phyloP scores from a whole-genome alignment of 2,888 invertebrate genomes.

The Cistogaster globosa region DNA sequence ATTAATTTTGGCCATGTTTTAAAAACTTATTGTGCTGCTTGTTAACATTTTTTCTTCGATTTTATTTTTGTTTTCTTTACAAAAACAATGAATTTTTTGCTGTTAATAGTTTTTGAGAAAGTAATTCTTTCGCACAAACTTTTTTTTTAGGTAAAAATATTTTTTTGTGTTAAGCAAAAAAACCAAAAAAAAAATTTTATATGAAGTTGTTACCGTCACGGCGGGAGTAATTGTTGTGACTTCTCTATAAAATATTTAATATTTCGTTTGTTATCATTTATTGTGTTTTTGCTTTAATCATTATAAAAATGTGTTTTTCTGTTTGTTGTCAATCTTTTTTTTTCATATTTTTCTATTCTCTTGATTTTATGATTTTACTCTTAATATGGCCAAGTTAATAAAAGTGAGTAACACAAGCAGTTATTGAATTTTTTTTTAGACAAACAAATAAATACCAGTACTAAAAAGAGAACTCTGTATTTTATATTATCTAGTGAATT shows the following conservation, averaged over 20 bases:
- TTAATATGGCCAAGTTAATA: slow-evolving; percentile 50
- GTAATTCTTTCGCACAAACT: slow-evolving; percentile 21
- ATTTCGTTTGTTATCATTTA: slow-evolving; percentile 58
- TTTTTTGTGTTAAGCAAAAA: too few relatives aligned
- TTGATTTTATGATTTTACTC: slow-evolving; percentile 35
- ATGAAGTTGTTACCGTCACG: slow-evolving; percentile 55
- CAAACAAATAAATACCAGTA: too few relatives aligned
- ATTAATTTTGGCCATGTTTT: slow-evolving; percentile 63
- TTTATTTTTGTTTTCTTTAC: slow-evolving; percentile 18
- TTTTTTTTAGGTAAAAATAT: slow-evolving; percentile 2
- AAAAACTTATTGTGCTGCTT: slow-evolving; percentile 19
- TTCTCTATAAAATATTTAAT: slow-evolving; percentile 63
- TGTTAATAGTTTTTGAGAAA: neutral
- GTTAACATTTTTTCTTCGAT: slow-evolving; percentile 14
- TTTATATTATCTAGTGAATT: too few relatives aligned
- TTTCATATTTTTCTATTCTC: slow-evolving; percentile 26
- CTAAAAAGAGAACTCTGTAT: too few relatives aligned
- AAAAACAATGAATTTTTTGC: slow-evolving; percentile 1
- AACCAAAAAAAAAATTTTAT: slow-evolving; percentile 11
- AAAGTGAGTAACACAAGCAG: slow-evolving; percentile 3
- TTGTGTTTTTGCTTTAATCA: slow-evolving; percentile 34
- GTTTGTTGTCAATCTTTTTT: slow-evolving; percentile 47
- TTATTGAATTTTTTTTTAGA: neutral
- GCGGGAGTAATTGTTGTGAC: slow-evolving; percentile 61
- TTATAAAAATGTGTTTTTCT: slow-evolving; percentile 51